Evolutionary conservation across 2,113 vertebrate species (phyloP), one percentile per base, ranked within the genome.

Genomic region (Chaenocephalus aceratus): DNA sequence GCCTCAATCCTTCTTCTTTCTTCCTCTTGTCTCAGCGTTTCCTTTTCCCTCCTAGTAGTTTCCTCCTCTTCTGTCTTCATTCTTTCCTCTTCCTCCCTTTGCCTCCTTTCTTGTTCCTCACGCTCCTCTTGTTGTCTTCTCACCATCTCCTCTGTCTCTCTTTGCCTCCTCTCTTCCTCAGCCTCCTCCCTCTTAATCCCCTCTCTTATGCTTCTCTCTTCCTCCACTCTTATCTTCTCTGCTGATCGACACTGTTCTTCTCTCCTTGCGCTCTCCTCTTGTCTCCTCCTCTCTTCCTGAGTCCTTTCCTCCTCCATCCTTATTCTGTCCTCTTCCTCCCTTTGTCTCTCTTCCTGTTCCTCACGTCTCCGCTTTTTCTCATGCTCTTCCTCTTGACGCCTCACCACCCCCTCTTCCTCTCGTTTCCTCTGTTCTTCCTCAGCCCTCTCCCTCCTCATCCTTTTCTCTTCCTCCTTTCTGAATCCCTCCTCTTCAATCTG

Each of bases 301-400:
- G 9, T 53, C 5, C 0, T 58, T 30, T 78, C 15, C 7, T 70
- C 49, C 34, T 64, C 58, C 16, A 3, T 8, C 5, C 49, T 63
- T 1, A 14, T 45, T 30, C 49, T 60, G 12, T 66, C 58, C n/a
- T 77, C 61, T 10, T 59, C 48, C 36, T 77, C 30, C 46, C 16
- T 64, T 59, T 5, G 36, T 51, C 53, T 64, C 30, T 26, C 26
- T 34, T 68, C 83, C 61, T 86, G 73, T 18, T 41, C 11, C 14
- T 23, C 48, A 13, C 13, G 15, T 21, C 10, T 57, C 16, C 6
- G 45, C 5, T n/a, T 62, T 30, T 83, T 66, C 10, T 60, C 66
- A 30, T 30, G 30, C 23, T 83, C 64, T 23, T 84, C 54, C 0
- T 80, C 74, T 13, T 14, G 10, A 4, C 3, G 21, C 21, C 21